A percentile compares a stretch with the other conserved stretches of the same genome.
Evolutionary conservation across 1,140 invertebrate species (phyloP).

Genomic region (Eumeta japonica): DNA sequence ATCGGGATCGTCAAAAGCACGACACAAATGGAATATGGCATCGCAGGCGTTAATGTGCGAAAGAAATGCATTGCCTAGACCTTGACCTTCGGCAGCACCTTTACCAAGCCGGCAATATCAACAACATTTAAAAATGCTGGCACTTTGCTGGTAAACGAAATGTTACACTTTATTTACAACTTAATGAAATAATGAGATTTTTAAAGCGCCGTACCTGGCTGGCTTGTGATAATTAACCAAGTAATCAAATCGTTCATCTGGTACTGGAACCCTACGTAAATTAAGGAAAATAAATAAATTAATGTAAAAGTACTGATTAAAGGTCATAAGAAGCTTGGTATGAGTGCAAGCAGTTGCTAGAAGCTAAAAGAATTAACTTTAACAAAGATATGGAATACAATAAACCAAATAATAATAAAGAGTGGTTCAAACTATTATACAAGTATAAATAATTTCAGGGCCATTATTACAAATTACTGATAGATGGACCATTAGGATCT

Average conservation of each 20-base stretch:
- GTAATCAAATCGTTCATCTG: constrained; percentile 91
- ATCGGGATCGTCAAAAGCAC: constrained; percentile 98
- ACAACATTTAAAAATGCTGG: constrained; percentile 96
- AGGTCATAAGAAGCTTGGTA: too few relatives aligned
- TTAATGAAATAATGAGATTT: too few relatives aligned
- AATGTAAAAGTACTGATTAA: too few relatives aligned
- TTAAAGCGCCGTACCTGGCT: constrained; percentile 71
- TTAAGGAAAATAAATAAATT: constrained; percentile 27
- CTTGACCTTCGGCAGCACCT: constrained; percentile 98
- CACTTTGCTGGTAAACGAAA: constrained; percentile 85
- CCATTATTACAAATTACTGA: too few relatives aligned
- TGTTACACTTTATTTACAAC: too few relatives aligned
- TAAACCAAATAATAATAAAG: too few relatives aligned
- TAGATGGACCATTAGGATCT: too few relatives aligned
- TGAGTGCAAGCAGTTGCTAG: too few relatives aligned
- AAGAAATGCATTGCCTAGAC: constrained; percentile 96
- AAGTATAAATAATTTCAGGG: too few relatives aligned
- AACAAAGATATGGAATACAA: too few relatives aligned
- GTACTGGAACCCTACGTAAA: constrained; percentile 95
- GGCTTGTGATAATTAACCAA: constrained; percentile 94
- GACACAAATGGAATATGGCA: constrained; percentile 96
- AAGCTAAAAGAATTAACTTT: too few relatives aligned
- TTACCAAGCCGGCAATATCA: constrained; percentile 97
- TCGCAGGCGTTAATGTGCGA: constrained; percentile 99
- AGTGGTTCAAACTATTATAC: too few relatives aligned